Evolutionary conservation across 2,797 vertebrate genomes (phyloP).

Genomic region (Xyrichtys novacula): DNA sequence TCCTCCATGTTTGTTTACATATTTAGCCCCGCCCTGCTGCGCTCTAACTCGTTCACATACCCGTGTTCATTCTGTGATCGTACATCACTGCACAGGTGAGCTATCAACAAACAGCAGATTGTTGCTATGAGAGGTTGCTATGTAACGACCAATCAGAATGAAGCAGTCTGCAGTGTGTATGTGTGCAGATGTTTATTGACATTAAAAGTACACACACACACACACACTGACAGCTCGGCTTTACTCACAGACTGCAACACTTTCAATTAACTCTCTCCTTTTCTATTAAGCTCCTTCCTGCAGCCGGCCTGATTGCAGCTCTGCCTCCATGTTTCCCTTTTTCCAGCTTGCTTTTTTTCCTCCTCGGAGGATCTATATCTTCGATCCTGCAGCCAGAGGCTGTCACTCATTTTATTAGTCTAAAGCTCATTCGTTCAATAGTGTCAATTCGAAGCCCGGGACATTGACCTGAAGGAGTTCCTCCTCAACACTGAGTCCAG

Average conservation of each 20-base stretch:
- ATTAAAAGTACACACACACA: not conserved
- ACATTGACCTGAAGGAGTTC: constrained; percentile 80
- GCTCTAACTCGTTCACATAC: too few species aligned
- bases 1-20: too few species aligned
- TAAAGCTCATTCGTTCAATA: constrained; percentile 82
- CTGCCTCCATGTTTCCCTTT: constrained; percentile 59
- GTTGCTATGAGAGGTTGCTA: too few species aligned
- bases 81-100: too few species aligned
- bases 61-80: too few species aligned
- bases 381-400: constrained; percentile 81
- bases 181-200: too few species aligned
- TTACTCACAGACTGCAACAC: constrained; percentile 44
- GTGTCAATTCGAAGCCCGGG: constrained; percentile 77
- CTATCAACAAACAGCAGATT: too few species aligned
- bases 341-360: constrained; percentile 61
- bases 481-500: constrained; percentile 60
- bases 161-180: too few species aligned
- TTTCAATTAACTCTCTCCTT: constrained; percentile 68
- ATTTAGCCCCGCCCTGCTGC: too few species aligned
- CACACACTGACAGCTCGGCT: constrained; percentile 17
- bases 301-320: constrained; percentile 65
- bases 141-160: too few species aligned
- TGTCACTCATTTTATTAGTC: constrained; percentile 86
- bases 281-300: constrained; percentile 64
- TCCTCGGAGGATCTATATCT: constrained; percentile 80